Evolutionary conservation across 2,797 vertebrate species (phyloP).

Genomic region (Alca torda): DNA sequence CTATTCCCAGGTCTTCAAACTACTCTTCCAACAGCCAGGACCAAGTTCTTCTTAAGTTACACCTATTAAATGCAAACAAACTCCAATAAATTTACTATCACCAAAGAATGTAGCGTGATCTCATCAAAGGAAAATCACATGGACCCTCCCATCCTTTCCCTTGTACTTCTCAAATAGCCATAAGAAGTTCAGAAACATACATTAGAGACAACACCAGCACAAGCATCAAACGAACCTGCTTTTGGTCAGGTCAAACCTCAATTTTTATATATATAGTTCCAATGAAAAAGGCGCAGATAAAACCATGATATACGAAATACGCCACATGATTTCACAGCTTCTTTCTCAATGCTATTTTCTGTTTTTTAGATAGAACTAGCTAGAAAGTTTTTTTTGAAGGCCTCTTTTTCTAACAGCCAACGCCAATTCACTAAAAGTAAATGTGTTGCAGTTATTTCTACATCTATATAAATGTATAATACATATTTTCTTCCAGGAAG

Average conservation of each 20-base stretch:
- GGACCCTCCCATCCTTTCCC: not conserved
- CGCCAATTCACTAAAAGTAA: not conserved
- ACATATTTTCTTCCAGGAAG: not conserved
- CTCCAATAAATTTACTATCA: not conserved
- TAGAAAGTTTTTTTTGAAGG: not conserved
- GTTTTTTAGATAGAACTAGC: not conserved
- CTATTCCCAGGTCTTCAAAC: not conserved
- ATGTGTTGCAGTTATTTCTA: not conserved
- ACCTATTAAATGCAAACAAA: not conserved
- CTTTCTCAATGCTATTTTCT: not conserved
- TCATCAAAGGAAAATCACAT: not conserved
- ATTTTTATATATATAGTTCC: not conserved
- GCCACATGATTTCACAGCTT: not conserved
- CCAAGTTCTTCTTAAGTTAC: not conserved
- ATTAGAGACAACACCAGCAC: not conserved
- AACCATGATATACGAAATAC: not conserved
- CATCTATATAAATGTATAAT: not conserved
- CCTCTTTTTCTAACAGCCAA: not conserved
- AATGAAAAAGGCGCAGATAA: not conserved
- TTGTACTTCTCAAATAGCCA: not conserved
- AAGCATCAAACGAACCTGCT: not conserved
- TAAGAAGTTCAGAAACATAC: not conserved
- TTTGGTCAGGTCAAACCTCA: not conserved
- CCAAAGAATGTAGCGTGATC: not conserved
- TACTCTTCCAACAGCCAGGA: not conserved